Evolutionary conservation across 2,888 invertebrate species (phyloP).

Genomic region (Panzeria rudis): DNA sequence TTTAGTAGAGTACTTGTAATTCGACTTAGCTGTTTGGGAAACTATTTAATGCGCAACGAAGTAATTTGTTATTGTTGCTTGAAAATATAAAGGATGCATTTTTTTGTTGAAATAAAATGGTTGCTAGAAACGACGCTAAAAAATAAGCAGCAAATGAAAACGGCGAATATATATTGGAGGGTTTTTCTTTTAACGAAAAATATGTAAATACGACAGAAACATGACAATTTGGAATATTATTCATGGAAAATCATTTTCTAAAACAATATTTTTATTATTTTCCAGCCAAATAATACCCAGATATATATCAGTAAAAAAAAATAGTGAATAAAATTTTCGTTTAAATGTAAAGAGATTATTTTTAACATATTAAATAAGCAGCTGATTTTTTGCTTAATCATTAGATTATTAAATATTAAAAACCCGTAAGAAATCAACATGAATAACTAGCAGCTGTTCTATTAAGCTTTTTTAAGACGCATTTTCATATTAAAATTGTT

Average conservation of each 20-base stretch:
- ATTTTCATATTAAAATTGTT: not conserved
- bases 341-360: not conserved
- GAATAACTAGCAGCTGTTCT: slow-evolving; percentile 44
- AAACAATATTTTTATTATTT: not conserved
- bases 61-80: slow-evolving; percentile 22
- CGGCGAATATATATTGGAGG: not conserved
- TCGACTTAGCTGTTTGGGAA: not conserved
- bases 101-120: slow-evolving; percentile 16
- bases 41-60: not conserved
- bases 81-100: not conserved
- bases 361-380: not conserved
- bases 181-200: not conserved
- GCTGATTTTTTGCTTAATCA: slow-evolving; percentile 19
- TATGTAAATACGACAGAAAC: not conserved
- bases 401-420: slow-evolving; percentile 30
- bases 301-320: not conserved
- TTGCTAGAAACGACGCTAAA: not conserved
- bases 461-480: not conserved
- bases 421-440: not conserved
- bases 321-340: too few species aligned
- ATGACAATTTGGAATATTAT: not conserved
- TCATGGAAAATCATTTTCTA: not conserved
- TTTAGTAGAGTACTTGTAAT: not conserved
- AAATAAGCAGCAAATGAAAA: slow-evolving; percentile 18
- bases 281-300: not conserved